Conservation (phyloP, 2,113 vertebrate species). For the Stegastes partitus region DNA sequence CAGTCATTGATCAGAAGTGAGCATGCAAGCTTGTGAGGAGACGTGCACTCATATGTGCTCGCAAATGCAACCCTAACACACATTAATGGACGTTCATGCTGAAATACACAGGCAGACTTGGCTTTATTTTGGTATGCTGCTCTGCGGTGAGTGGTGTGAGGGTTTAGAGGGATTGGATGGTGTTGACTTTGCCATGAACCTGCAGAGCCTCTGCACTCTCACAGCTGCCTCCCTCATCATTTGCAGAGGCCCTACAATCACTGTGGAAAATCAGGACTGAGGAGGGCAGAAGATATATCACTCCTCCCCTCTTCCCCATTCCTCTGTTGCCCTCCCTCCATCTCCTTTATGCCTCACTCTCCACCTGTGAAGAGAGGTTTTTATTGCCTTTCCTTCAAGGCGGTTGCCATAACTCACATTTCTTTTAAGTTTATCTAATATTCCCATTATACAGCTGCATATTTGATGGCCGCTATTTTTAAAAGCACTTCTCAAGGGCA, state of each 20-base stretch:
- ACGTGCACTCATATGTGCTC: not conserved
- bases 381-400: conserved; percentile 73
- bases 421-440: conserved; percentile 75
- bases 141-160: conserved; percentile 59
- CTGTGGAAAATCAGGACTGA: conserved; percentile 65
- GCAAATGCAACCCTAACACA: conserved; percentile 12
- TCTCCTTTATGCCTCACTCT: conserved; percentile 40
- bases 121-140: conserved; percentile 61
- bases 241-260: conserved; percentile 66
- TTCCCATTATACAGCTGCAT: conserved; percentile 69
- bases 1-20: conserved; percentile 11
- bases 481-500: conserved; percentile 68
- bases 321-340: conserved; percentile 8
- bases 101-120: conserved; percentile 8
- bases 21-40: not conserved
- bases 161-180: conserved; percentile 70
- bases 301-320: conserved; percentile 12
- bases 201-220: conserved; percentile 68
- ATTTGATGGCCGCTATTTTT: conserved; percentile 59
- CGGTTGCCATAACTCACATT: conserved; percentile 73
- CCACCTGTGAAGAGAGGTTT: conserved; percentile 27
- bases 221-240: conserved; percentile 77
- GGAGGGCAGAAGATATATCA: conserved; percentile 68
- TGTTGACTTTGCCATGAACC: conserved; percentile 79
- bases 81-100: conserved; percentile 11